These are phyloP conservation scores for Pherbina coryleti DNA, from an alignment of 2,888 invertebrate species.

Conservation along the genomic window DNA sequence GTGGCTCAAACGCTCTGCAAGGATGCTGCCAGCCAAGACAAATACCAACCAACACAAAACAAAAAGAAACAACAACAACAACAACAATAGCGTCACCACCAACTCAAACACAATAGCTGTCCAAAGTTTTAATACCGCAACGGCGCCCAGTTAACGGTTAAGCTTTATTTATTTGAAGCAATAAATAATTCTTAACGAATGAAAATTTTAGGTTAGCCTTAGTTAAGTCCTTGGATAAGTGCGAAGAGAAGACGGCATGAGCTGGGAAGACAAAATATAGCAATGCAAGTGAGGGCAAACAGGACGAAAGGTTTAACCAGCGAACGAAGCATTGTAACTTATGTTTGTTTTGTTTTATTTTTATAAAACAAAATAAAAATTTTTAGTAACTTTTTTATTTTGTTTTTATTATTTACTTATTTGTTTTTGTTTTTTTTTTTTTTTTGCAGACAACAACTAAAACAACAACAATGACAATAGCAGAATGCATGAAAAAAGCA, in stretches of 20 bases:
- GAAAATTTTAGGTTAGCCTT: constrained; percentile 13
- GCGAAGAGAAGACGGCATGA: background rate
- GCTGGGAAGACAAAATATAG: background rate
- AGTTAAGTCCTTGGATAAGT: background rate
- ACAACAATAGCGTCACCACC: constrained; percentile 6
- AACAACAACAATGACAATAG: no score
- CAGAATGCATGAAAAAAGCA: no score
- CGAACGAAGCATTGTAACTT: background rate
- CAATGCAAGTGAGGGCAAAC: background rate
- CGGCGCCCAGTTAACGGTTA: constrained; percentile 54
- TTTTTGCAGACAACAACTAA: no score
- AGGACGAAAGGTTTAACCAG: no score
- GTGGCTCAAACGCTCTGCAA: background rate
- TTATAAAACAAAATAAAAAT: background rate
- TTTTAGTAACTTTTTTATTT: background rate
- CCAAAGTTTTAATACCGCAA: constrained; percentile 50
- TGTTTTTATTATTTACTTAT: no score
- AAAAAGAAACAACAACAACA: background rate
- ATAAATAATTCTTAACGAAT: constrained; percentile 58
- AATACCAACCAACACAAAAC: background rate
- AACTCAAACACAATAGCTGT: constrained; percentile 47
- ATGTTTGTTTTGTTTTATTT: background rate
- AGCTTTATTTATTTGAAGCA: constrained; percentile 58
- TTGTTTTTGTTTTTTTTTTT: no score
- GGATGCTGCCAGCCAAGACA: background rate